Evolutionary conservation across 2,888 invertebrate species (phyloP).

Genomic region (Ectemnius lituratus): DNA sequence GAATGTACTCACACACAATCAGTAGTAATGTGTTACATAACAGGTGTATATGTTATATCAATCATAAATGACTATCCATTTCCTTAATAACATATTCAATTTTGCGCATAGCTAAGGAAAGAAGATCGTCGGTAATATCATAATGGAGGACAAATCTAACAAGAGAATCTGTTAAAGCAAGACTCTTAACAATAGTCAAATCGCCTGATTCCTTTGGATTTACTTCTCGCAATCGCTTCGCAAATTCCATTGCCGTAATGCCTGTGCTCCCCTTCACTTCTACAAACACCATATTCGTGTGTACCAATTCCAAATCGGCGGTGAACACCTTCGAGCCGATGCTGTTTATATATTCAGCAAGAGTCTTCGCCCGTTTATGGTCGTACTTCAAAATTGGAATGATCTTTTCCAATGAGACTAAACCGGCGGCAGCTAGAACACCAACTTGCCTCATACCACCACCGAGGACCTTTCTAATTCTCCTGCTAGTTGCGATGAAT

Average conservation of each 20-base stretch:
- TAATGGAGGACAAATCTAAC: constrained; percentile 86
- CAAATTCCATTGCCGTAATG: constrained; percentile 78
- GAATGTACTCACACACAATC: too few relatives aligned
- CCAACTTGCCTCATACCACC: constrained; percentile 97
- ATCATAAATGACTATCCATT: constrained; percentile 69
- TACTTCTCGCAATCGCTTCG: constrained; percentile 79
- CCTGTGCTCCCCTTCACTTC: constrained; percentile 78
- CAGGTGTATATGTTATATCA: background rate
- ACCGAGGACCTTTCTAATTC: constrained; percentile 91
- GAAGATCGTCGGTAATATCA: constrained; percentile 84
- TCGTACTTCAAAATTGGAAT: constrained; percentile 86
- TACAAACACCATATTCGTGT: constrained; percentile 88
- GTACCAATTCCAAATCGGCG: constrained; percentile 82
- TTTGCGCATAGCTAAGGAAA: constrained; percentile 85
- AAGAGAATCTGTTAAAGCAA: constrained; percentile 81
- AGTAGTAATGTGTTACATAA: too few relatives aligned
- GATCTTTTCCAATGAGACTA: constrained; percentile 90
- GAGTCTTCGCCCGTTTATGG: constrained; percentile 84
- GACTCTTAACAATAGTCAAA: constrained; percentile 81
- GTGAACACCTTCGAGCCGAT: constrained; percentile 81
- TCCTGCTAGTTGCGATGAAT: constrained; percentile 87
- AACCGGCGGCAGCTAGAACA: constrained; percentile 92
- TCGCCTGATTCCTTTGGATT: constrained; percentile 79
- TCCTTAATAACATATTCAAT: constrained; percentile 84
- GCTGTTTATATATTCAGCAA: constrained; percentile 84